Evolutionary conservation across 2,888 invertebrate species (phyloP).

Genomic region (Mythimna loreyi): DNA sequence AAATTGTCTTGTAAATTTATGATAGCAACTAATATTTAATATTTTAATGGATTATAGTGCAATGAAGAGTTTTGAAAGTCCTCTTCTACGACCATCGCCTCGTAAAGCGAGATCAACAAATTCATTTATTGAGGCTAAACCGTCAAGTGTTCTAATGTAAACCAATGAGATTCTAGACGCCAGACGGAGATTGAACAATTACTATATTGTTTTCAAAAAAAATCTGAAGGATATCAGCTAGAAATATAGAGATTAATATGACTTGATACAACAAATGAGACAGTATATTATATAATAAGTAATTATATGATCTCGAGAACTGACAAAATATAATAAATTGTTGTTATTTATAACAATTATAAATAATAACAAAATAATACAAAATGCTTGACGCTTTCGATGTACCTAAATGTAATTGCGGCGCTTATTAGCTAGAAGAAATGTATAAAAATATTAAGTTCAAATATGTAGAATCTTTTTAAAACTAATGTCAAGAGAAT

Average conservation of each 20-base stretch:
- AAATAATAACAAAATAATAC: conserved; percentile 24
- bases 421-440: conserved; percentile 61
- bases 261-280: conserved; percentile 21
- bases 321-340: conserved; percentile 41
- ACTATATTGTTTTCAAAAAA: background rate
- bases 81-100: background rate
- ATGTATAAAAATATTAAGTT: conserved; percentile 53
- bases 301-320: conserved; percentile 48
- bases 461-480: conserved; percentile 54
- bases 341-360: conserved; percentile 3
- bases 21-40: background rate
- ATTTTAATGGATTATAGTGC: background rate
- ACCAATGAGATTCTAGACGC: conserved; percentile 16
- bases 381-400: conserved; percentile 61
- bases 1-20: background rate
- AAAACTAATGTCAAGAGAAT: conserved; percentile 23
- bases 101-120: background rate
- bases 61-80: background rate
- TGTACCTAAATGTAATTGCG: conserved; percentile 57
- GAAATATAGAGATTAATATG: background rate
- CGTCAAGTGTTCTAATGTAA: conserved; percentile 21
- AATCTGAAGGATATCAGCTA: background rate
- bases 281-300: conserved; percentile 17
- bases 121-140: conserved; percentile 24
- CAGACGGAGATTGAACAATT: conserved; percentile 14